These are phyloP conservation scores for Clitarchus hookeri DNA, from an alignment of 2,888 invertebrate genomes.

Conservation along the genomic window DNA sequence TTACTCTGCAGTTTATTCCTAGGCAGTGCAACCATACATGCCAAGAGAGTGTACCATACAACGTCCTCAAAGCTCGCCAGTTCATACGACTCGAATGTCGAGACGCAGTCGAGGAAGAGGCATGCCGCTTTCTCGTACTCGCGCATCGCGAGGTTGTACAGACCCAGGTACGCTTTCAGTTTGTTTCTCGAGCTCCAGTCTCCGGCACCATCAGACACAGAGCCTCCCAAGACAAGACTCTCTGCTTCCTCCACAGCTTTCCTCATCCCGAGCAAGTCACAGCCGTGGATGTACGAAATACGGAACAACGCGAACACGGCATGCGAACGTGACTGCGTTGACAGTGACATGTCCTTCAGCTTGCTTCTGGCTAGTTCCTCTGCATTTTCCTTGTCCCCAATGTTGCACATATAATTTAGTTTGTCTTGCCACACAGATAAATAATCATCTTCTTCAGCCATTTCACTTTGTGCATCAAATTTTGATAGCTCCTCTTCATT, in stretches of 20 bases:
- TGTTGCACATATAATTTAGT: slow-evolving; percentile 61
- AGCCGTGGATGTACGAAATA: slow-evolving; percentile 64
- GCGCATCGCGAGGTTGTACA: slow-evolving; percentile 93
- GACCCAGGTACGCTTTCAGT: slow-evolving; percentile 94
- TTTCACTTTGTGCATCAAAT: slow-evolving; percentile 21
- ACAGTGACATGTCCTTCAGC: slow-evolving; percentile 60
- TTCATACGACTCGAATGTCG: slow-evolving; percentile 98
- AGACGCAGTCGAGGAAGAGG: slow-evolving; percentile 96
- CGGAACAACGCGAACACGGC: slow-evolving; percentile 62
- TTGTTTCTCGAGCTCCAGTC: slow-evolving; percentile 99
- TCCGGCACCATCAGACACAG: slow-evolving; percentile 76
- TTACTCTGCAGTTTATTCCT: slow-evolving; percentile 61
- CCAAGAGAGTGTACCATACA: slow-evolving; percentile 62
- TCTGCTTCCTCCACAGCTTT: slow-evolving; percentile 61
- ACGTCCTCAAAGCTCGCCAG: slow-evolving; percentile 94
- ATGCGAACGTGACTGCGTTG: slow-evolving; percentile 62
- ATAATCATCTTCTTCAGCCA: slow-evolving; percentile 25
- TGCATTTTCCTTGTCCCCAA: slow-evolving; percentile 62
- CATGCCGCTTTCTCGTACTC: slow-evolving; percentile 95
- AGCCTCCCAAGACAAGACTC: slow-evolving; percentile 44
- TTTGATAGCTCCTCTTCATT: slow-evolving; percentile 21
- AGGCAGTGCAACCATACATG: slow-evolving; percentile 62
- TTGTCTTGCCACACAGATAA: slow-evolving; percentile 50
- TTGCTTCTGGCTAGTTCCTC: slow-evolving; percentile 59
- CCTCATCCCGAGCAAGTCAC: slow-evolving; percentile 57